phyloP scores from a whole-genome alignment of 2,797 vertebrate species.

The Karalla daura region DNA sequence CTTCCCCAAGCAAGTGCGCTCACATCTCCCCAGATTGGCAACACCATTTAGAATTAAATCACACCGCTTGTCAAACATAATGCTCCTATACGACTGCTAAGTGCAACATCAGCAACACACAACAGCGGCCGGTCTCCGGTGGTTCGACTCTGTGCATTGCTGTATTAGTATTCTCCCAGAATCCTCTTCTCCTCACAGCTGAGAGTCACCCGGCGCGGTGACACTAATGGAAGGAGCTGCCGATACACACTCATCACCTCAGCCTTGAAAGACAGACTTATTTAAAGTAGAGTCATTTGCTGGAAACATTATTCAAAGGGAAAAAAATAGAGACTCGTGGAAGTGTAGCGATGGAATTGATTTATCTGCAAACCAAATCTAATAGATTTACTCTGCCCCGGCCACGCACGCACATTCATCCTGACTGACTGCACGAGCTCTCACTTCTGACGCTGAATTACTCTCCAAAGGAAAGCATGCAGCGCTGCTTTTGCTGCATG shows the following conservation, averaged over 20 bases:
- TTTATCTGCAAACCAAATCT: slow-evolving; percentile 78
- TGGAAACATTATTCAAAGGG: slow-evolving; percentile 71
- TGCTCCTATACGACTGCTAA: slow-evolving; percentile 31
- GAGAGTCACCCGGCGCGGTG: slow-evolving; percentile 65
- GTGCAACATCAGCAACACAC: slow-evolving; percentile 56
- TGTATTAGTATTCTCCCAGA: slow-evolving; percentile 66
- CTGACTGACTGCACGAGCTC: slow-evolving; percentile 45
- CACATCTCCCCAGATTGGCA: slow-evolving; percentile 28
- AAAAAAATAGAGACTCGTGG: slow-evolving; percentile 55
- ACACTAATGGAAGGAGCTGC: slow-evolving; percentile 78
- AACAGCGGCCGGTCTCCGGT: slow-evolving; percentile 38
- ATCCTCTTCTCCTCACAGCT: slow-evolving; percentile 52
- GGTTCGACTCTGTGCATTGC: slow-evolving; percentile 35
- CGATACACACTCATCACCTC: slow-evolving; percentile 65
- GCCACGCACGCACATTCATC: slow-evolving; percentile 65
- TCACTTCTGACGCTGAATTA: slow-evolving; percentile 62
- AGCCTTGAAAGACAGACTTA: slow-evolving; percentile 65
- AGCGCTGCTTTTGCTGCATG: slow-evolving; percentile 64
- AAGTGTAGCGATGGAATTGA: slow-evolving; percentile 60
- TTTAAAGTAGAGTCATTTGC: slow-evolving; percentile 57
- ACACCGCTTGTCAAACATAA: slow-evolving; percentile 46
- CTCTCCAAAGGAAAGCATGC: slow-evolving; percentile 65
- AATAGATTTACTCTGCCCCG: slow-evolving; percentile 71
- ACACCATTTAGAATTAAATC: slow-evolving; percentile 49
- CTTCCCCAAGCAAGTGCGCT: slow-evolving; percentile 23